phyloP scores from a whole-genome alignment of 2,888 invertebrate genomes.

The Pyrrhia umbra region DNA sequence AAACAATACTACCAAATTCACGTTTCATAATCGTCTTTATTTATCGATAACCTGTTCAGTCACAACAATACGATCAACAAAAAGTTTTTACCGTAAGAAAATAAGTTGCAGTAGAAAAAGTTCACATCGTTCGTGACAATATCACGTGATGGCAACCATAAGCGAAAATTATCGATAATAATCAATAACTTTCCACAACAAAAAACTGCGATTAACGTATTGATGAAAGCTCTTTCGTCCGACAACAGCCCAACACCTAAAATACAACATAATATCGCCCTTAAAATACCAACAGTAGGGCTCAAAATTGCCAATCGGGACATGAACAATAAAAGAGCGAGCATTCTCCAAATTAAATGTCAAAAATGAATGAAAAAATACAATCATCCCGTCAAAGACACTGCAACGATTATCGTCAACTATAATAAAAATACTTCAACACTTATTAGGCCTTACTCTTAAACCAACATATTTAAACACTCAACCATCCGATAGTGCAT shows the following conservation, averaged over 20 bases:
- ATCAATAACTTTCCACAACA: slow-evolving; percentile 55
- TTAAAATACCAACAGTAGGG: slow-evolving; percentile 9
- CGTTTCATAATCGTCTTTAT: slow-evolving; percentile 6
- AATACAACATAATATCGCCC: neutral
- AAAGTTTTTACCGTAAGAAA: slow-evolving; percentile 8
- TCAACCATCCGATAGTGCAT: slow-evolving; percentile 21
- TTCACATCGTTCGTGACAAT: slow-evolving; percentile 18
- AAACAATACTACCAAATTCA: neutral
- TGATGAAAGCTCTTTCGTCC: slow-evolving; percentile 45
- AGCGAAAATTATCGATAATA: slow-evolving; percentile 54
- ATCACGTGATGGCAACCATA: slow-evolving; percentile 47
- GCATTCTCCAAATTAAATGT: slow-evolving; percentile 53
- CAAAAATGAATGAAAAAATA: slow-evolving; percentile 52
- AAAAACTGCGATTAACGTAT: slow-evolving; percentile 48
- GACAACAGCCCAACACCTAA: slow-evolving; percentile 4
- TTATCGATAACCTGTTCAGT: neutral
- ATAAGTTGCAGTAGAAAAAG: slow-evolving; percentile 19
- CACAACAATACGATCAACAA: slow-evolving; percentile 31
- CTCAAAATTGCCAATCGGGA: slow-evolving; percentile 12
- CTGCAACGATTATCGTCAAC: slow-evolving; percentile 41
- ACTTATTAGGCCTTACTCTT: slow-evolving; percentile 9
- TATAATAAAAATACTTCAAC: slow-evolving; percentile 53
- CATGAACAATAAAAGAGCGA: slow-evolving; percentile 36
- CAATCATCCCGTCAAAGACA: slow-evolving; percentile 50
- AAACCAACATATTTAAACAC: slow-evolving; percentile 13